Evolutionary conservation across 1,140 invertebrate species (phyloP).

Genomic region (Pseudomyrmex concolor): DNA sequence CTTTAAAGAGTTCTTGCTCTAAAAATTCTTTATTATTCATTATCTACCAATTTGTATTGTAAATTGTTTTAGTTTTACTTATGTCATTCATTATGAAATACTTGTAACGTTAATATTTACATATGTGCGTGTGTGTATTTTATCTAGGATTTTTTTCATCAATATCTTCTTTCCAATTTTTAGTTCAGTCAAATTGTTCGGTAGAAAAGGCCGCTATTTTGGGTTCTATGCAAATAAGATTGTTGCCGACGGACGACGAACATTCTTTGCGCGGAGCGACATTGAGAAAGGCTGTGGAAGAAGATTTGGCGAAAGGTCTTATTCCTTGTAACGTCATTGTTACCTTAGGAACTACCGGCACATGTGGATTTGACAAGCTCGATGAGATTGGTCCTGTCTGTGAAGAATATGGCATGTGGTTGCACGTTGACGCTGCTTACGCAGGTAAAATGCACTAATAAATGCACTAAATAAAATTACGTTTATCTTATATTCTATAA

Average conservation of each 20-base stretch:
- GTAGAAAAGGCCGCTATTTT: conserved; percentile 95
- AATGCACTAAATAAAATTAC: background rate
- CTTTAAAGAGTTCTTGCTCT: background rate
- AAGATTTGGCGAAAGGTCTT: conserved; percentile 89
- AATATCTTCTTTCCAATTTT: background rate
- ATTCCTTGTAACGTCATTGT: conserved; percentile 93
- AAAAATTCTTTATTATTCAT: background rate
- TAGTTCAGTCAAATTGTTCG: conserved; percentile 95
- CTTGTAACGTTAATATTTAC: too few relatives aligned
- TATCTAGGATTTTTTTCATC: background rate
- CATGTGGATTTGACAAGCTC: conserved; percentile 96
- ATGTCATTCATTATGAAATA: too few relatives aligned
- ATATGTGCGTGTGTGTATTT: background rate
- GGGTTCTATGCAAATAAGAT: conserved; percentile 92
- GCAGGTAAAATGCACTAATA: conserved; percentile 84
- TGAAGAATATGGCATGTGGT: conserved; percentile 90
- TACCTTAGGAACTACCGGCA: conserved; percentile 96
- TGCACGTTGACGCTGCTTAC: conserved; percentile 96
- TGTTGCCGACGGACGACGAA: conserved; percentile 91
- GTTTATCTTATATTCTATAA: too few relatives aligned
- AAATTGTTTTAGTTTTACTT: background rate
- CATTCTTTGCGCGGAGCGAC: conserved; percentile 91
- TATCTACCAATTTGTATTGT: background rate
- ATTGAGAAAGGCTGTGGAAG: conserved; percentile 90
- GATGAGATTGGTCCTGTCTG: conserved; percentile 93